Evolutionary conservation across 2,797 vertebrate species (phyloP).

Genomic region (Pseudopleuronectes americanus): DNA sequence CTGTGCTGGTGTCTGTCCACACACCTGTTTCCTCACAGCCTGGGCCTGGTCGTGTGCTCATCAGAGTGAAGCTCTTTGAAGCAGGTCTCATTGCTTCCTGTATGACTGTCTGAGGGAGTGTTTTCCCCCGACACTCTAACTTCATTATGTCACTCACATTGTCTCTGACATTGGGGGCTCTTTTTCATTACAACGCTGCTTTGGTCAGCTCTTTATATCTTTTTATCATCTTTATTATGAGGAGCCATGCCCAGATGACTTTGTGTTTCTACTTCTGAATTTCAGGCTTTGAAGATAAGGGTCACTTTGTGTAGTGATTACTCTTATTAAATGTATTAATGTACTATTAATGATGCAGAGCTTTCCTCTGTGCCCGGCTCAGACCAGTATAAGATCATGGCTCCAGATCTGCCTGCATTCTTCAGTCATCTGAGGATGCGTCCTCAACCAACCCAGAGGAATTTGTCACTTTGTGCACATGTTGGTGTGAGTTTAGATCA

Average conservation of each 20-base stretch:
- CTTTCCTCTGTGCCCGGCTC: slow-evolving; percentile 13
- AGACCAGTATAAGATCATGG: slow-evolving; percentile 25
- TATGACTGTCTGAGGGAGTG: slow-evolving; percentile 77
- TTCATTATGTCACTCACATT: slow-evolving; percentile 71
- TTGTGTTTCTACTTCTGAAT: background rate
- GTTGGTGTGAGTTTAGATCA: slow-evolving; percentile 56
- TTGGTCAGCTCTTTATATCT: slow-evolving; percentile 13
- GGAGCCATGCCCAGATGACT: slow-evolving; percentile 30
- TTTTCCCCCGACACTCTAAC: slow-evolving; percentile 36
- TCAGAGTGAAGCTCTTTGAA: slow-evolving; percentile 80
- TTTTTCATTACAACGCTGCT: slow-evolving; percentile 46
- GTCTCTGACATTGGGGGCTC: slow-evolving; percentile 63
- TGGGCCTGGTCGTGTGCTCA: slow-evolving; percentile 71
- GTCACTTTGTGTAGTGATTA: slow-evolving; percentile 13
- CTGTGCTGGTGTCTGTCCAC: slow-evolving; percentile 63
- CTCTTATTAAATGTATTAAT: slow-evolving; percentile 15
- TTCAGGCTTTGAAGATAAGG: slow-evolving; percentile 1
- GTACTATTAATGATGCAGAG: slow-evolving; percentile 10
- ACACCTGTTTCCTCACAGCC: slow-evolving; percentile 83
- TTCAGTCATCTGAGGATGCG: slow-evolving; percentile 61
- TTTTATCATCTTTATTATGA: slow-evolving; percentile 4
- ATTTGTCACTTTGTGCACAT: slow-evolving; percentile 60
- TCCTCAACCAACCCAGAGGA: slow-evolving; percentile 59
- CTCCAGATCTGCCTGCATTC: slow-evolving; percentile 51
- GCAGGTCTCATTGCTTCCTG: slow-evolving; percentile 86